Conservation (phyloP, 2,113 vertebrate species). For the human (Homo sapiens) region DNA sequence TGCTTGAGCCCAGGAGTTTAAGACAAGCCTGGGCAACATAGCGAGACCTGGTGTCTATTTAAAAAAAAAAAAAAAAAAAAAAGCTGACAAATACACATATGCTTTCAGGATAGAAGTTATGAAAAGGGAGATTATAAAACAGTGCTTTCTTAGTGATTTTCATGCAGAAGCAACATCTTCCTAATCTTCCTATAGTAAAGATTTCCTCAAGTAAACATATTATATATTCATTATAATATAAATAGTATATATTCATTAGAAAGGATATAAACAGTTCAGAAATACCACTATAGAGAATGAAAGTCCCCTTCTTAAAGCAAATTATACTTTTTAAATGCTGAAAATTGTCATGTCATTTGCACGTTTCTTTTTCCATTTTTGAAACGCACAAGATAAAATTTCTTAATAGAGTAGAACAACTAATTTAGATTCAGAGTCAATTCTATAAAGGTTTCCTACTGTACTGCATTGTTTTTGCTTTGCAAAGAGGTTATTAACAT, state of each 20-base stretch:
- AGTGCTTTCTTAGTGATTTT: not conserved
- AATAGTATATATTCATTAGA: not conserved
- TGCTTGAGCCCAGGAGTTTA: too few species aligned
- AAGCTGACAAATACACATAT: not conserved
- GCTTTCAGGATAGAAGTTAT: constrained; percentile 5
- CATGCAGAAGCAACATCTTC: not conserved
- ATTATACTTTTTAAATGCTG: constrained; percentile 20
- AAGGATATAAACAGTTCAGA: constrained; percentile 29
- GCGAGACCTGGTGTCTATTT: too few species aligned
- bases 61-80: not conserved
- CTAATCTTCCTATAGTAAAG: not conserved
- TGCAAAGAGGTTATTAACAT: constrained; percentile 16
- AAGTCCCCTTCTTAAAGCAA: constrained; percentile 41
- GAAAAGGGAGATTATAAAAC: not conserved
- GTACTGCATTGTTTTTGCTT: not conserved
- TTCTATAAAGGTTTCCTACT: not conserved
- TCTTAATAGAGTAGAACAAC: not conserved
- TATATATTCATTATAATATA: not conserved
- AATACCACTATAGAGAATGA: not conserved
- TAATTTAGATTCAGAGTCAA: constrained; percentile 3
- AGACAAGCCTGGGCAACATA: too few species aligned
- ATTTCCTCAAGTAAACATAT: not conserved
- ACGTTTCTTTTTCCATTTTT: constrained; percentile 18
- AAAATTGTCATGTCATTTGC: constrained; percentile 39
- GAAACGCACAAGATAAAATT: constrained; percentile 25